Evolutionary conservation across 2,113 vertebrate species (phyloP).

Genomic region (Marmota monax): DNA sequence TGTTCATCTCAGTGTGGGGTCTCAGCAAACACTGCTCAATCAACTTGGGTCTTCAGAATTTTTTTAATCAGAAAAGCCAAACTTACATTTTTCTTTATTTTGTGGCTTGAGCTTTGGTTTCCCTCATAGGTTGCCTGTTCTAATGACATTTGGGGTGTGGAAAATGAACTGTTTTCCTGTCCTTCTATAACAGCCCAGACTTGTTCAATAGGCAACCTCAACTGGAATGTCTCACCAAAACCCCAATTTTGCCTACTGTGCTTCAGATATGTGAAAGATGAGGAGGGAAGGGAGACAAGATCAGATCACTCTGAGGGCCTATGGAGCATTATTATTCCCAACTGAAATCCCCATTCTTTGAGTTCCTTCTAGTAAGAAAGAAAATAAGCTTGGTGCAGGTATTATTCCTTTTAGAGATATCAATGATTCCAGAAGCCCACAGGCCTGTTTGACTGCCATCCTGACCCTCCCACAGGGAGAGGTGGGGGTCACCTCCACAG

Average conservation of each 20-base stretch:
- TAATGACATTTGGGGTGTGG: slow-evolving; percentile 7
- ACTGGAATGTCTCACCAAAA: slow-evolving; percentile 63
- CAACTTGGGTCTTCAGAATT: not conserved
- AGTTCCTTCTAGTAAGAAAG: not conserved
- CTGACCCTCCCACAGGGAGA: not conserved
- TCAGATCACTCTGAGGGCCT: not conserved
- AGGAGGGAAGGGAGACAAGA: not conserved
- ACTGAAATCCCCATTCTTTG: not conserved
- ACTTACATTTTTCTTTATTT: slow-evolving; percentile 24
- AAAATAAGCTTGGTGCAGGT: not conserved
- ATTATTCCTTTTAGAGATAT: slow-evolving; percentile 24
- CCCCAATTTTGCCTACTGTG: not conserved
- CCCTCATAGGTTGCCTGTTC: not conserved
- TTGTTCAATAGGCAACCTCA: slow-evolving; percentile 65
- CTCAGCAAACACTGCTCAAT: not conserved
- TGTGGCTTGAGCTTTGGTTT: slow-evolving; percentile 40
- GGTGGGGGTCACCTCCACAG: not conserved
- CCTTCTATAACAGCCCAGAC: slow-evolving; percentile 59
- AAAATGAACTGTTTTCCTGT: slow-evolving; percentile 37
- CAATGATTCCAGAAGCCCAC: not conserved
- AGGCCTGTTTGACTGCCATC: not conserved
- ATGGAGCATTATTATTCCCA: not conserved
- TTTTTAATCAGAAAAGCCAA: slow-evolving; percentile 39
- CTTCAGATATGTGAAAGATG: not conserved
- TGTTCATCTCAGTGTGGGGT: not conserved